phyloP scores from a whole-genome alignment of 2,113 vertebrate genomes.

The Gnathonemus longibarbis region DNA sequence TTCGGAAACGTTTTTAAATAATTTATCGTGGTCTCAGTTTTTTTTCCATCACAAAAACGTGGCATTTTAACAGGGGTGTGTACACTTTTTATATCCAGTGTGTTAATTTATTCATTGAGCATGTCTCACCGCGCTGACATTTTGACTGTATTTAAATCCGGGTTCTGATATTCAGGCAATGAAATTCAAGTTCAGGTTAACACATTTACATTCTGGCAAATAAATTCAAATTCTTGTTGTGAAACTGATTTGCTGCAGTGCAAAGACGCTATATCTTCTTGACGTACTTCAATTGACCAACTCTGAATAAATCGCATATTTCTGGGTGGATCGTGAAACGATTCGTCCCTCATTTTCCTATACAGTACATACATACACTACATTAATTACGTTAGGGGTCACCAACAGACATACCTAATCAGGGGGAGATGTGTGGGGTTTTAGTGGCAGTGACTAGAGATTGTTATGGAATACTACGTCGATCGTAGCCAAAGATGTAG shows the following conservation, averaged over 20 bases:
- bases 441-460: not conserved
- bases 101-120: too few relatives aligned
- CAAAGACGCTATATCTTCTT: not conserved
- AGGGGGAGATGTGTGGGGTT: not conserved
- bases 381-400: not conserved
- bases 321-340: not conserved
- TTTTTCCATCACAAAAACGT: too few relatives aligned
- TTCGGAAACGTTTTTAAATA: too few relatives aligned
- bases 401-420: not conserved
- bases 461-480: not conserved
- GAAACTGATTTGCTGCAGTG: not conserved
- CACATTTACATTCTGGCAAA: not conserved
- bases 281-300: not conserved
- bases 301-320: not conserved
- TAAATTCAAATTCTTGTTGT: not conserved
- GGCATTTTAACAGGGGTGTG: too few relatives aligned
- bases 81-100: too few relatives aligned
- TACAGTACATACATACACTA: not conserved
- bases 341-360: not conserved
- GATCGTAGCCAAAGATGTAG: not conserved
- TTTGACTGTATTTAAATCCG: not conserved
- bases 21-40: too few relatives aligned
- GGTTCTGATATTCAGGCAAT: not conserved
- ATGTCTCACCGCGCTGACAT: not conserved
- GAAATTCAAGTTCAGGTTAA: not conserved